Base-by-base conservation (phyloP, 2,113 vertebrate species). In the Odobenus rosmarus region DNA sequence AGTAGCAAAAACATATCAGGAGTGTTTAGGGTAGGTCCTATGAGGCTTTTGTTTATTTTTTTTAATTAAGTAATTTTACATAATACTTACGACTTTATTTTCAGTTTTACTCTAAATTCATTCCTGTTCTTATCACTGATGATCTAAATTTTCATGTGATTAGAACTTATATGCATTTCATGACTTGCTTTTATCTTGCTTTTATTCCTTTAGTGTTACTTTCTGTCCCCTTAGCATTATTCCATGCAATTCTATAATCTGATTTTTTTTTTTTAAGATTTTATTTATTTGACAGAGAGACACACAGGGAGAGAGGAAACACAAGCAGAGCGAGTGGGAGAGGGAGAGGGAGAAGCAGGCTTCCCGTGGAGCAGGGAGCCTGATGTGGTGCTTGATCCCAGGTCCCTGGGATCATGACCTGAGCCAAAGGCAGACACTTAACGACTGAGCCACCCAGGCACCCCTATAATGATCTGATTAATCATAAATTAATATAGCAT, bases 91-190 rank as follows among this genome's bases (percentile, higher is more conserved):
- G 33, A 77, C 39, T 81, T 72, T 77, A 33, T 72, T 77, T 79
- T 72, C 53, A 62, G 15, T 91, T 6, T 72, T 69, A 85, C 4
- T 74, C 46, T 87, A 23, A 87, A 57, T 81, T 46, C 23, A n/a
- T 86, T 49, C 49, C 31, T 39, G 1, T 67, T 61, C 15, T 87
- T 87, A 62, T 46, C 23, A 59, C 1, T n/a, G 15, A 26, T 64
- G 46, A 36, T 64, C 59, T 91, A 39, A 74, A n/a, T 84, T 92
- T 96, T 89, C 51, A 55, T 96, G 31, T 79, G 67, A 33, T 39
- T 87, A 76, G 51, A 88, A 59, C 24, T 10, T 81, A 31, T 7
- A 5, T 94, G 1, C 31, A 71, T 76, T 76, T 82, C 18, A 28
- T 26, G 24, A 21, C 49, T 90, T 83, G 26, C 9, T 90, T 72